These are phyloP conservation scores for Congeria kusceri DNA, from an alignment of 2,888 invertebrate genomes.

Conservation along the genomic window DNA sequence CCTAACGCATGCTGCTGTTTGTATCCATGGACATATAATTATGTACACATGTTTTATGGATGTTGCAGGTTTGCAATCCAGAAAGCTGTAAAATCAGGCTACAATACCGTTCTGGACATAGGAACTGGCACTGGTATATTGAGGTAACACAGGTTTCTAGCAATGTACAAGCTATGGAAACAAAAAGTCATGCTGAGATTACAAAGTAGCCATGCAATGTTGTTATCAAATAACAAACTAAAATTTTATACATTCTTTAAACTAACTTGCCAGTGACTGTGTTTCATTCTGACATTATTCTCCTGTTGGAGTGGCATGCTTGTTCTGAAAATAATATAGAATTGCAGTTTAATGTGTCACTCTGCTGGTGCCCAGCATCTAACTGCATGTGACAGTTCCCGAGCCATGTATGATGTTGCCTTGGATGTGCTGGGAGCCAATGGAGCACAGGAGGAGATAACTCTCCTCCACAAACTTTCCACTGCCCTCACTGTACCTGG, in stretches of 20 bases:
- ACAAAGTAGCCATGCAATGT: too few species aligned
- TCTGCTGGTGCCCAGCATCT: constrained; percentile 87
- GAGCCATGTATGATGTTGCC: constrained; percentile 89
- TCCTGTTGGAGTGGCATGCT: too few species aligned
- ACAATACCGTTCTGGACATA: constrained; percentile 89
- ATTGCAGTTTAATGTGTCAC: constrained; percentile 88
- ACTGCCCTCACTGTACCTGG: constrained; percentile 87
- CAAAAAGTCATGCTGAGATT: too few species aligned
- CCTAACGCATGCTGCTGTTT: too few species aligned
- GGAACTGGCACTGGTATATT: constrained; percentile 92
- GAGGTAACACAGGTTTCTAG: constrained; percentile 82
- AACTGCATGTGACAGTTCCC: constrained; percentile 90
- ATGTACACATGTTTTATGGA: too few species aligned
- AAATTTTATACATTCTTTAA: too few species aligned
- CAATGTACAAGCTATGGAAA: too few species aligned
- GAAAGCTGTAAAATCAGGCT: constrained; percentile 86
- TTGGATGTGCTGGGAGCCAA: constrained; percentile 87
- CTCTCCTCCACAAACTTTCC: constrained; percentile 88
- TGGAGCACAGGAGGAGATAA: constrained; percentile 85
- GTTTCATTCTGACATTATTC: too few species aligned
- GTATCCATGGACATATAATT: too few species aligned
- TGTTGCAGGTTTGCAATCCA: constrained; percentile 87
- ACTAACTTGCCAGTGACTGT: too few species aligned
- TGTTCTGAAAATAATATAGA: background rate
- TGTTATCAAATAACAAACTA: too few species aligned